Conservation (phyloP, 2,888 invertebrate species). For the Pseudococcus viburni region DNA sequence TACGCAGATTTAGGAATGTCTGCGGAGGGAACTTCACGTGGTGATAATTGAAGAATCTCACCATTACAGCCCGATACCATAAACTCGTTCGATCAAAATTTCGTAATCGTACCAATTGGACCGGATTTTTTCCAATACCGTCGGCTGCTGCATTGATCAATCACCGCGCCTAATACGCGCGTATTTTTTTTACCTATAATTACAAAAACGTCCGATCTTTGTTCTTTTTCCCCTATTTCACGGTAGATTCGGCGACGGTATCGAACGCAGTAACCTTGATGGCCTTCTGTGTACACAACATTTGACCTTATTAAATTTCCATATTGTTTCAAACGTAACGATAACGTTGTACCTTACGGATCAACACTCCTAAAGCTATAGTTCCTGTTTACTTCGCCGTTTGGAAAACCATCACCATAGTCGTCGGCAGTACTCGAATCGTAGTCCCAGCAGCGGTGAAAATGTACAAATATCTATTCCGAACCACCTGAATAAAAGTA, state of each 20-base stretch:
- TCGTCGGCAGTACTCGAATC: not conserved
- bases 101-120: constrained; percentile 25
- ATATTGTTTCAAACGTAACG: constrained; percentile 28
- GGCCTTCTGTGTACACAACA: constrained; percentile 21
- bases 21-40: not conserved
- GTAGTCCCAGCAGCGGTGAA: not conserved
- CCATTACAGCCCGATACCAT: not conserved
- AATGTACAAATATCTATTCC: not conserved
- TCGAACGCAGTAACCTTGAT: constrained; percentile 46
- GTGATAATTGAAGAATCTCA: not conserved
- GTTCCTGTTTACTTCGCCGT: constrained; percentile 22
- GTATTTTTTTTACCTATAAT: constrained; percentile 46
- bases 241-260: not conserved
- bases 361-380: constrained; percentile 23
- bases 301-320: constrained; percentile 60
- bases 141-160: constrained; percentile 20
- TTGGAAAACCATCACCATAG: not conserved
- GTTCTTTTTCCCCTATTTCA: constrained; percentile 56
- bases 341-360: not conserved
- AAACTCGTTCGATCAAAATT: not conserved
- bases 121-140: not conserved
- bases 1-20: not conserved
- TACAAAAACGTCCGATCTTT: constrained; percentile 63
- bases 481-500: constrained; percentile 15
- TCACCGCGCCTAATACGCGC: constrained; percentile 33